Base-by-base conservation (phyloP, 1,140 invertebrate species). In the Conus betulinus region DNA sequence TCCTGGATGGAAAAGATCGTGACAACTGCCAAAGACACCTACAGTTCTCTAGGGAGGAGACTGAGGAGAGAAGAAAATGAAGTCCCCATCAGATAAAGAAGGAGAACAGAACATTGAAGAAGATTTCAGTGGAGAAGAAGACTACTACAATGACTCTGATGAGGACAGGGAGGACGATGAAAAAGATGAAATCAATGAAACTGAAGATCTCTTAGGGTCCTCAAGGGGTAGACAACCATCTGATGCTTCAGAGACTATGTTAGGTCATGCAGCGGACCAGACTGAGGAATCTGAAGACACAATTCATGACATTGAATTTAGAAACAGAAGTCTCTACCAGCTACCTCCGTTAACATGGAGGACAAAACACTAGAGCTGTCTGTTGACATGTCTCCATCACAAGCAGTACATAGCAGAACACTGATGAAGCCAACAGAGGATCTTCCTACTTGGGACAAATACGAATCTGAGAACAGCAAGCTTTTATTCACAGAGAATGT, bases 1-100 rank as follows among this genome's bases (percentile, higher is more conserved):
- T 71, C 84, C 15, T 85, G 84, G 84, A 78, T 87, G 85, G 17
- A 87, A 3, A 87, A 78, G 71, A 52, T 39, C n/a, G 23, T 79
- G 10, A 78, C 67, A 6, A 51, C 52, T 15, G 85, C 85, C 20
- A 74, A 57, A 25, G 71, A 78, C 7, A 71, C 74, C 17, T 87
- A 78, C 74, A 51, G 51, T 17, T 87, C 85, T 11, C 51, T 87
- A 27, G 85, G 51, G 53, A 27, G 39, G 27, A 60, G 10, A 25
- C 15, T 84, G 55, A 87, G 71, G 52, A 87, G 51, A 20, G 71
- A 78, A 78, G 74, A 87, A n/a, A 63, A 60, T 53, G 63, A 76
- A 52, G 53, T 39, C 78, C 39, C 39, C 39, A 52, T 15, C 27
- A 27, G 71, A 23, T 52, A 71, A 79, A 57, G 52, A 79, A 57